Evolutionary conservation across 2,888 invertebrate genomes (phyloP), one percentile per base, ranked within the genome.

Genomic region (Eristalis arbustorum): DNA sequence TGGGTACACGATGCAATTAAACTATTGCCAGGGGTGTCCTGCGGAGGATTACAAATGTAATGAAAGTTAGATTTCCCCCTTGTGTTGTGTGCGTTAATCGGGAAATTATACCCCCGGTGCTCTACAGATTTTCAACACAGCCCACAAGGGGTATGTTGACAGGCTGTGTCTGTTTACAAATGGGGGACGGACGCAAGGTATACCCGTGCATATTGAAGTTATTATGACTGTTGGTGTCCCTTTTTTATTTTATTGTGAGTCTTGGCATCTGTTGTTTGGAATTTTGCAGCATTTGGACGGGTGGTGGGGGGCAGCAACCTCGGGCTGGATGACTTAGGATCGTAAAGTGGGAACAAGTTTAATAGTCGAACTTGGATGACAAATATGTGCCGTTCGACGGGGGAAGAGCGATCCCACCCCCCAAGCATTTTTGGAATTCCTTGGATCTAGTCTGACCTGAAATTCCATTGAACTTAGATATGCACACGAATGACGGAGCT

Each of bases 1-100:
- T 76, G 75, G 63, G 56, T 68, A 80, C 80, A 37, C 18, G 66
- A 74, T 67, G 67, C 63, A 64, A 63, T 83, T 77, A 68, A 79
- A 84, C 75, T 72, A 80, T 76, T 76, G 23, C 63, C 34, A 76
- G 59, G 76, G 76, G 57, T 80, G 42, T 63, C 59, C 31, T 66
- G 59, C 6, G 59, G 69, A 14, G 34, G 61, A 61, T 71, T 79
- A 72, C 71, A 64, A 57, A 67, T 66, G 64, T 71, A 74, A 64
- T 57, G 59, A 40, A 40, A 25, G 23, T 18, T 14, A 25, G 34
- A 37, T 69, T 57, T 71, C 34, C 25, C 22, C 34, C 23, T 71
- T 18, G 18, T 73, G 63, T 73, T 42, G 59, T 59, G 25, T 59
- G 25, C 23, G 57, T 25, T 71, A 71, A 71, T 71, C 40, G 25